Percentiles rank a stretch among this genome's conserved stretches.
phyloP scores from a whole-genome alignment of 2,888 invertebrate genomes.

The Platypus cylindrus region DNA sequence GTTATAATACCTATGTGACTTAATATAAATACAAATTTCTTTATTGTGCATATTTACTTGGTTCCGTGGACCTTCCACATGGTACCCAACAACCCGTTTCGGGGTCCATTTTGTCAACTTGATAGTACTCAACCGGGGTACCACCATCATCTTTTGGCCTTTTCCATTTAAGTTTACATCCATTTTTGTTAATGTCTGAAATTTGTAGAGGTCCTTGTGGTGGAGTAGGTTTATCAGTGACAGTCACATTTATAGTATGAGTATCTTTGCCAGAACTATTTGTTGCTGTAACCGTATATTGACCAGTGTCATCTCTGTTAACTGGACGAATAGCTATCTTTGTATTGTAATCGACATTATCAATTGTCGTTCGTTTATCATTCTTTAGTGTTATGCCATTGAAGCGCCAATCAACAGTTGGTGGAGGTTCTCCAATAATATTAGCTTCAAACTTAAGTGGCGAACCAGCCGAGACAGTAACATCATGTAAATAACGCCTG shows the following conservation, averaged over 20 bases:
- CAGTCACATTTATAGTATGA: slow-evolving; percentile 67
- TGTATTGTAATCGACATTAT: slow-evolving; percentile 77
- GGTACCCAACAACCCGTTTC: slow-evolving; percentile 83
- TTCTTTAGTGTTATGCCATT: slow-evolving; percentile 61
- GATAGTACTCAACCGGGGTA: slow-evolving; percentile 87
- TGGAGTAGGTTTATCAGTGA: slow-evolving; percentile 75
- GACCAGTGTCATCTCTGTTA: slow-evolving; percentile 69
- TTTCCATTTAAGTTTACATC: slow-evolving; percentile 92
- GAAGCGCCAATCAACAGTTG: slow-evolving; percentile 85
- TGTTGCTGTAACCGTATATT: slow-evolving; percentile 73
- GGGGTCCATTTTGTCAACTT: slow-evolving; percentile 89
- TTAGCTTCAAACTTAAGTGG: slow-evolving; percentile 87
- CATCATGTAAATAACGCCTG: slow-evolving; percentile 77
- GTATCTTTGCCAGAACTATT: slow-evolving; percentile 80
- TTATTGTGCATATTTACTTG: slow-evolving; percentile 49
- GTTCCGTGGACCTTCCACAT: slow-evolving; percentile 70
- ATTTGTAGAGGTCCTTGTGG: slow-evolving; percentile 87
- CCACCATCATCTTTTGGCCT: slow-evolving; percentile 92
- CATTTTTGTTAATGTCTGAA: slow-evolving; percentile 83
- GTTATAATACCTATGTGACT: slow-evolving; percentile 1
- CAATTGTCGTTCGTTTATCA: slow-evolving; percentile 62
- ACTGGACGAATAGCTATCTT: slow-evolving; percentile 75
- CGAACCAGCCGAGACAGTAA: slow-evolving; percentile 84
- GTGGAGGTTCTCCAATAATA: slow-evolving; percentile 91
- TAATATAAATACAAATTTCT: too few relatives aligned